Evolutionary conservation across 53 echinoderm and acorn worm genomes (phyloP), one percentile per base, ranked within the genome.

Genomic region (Actinopyga echinites): DNA sequence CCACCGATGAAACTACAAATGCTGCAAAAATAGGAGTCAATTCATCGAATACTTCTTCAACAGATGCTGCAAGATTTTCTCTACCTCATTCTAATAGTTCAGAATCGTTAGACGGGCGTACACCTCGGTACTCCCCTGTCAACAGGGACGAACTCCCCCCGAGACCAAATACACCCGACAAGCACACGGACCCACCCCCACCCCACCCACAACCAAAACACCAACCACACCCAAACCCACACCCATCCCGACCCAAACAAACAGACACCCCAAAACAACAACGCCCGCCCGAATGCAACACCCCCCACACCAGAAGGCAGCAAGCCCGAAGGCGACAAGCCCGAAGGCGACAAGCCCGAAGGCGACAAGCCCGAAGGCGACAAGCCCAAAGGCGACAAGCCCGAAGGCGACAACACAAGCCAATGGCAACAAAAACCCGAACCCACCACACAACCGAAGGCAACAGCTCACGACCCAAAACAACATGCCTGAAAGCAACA

Each of bases 161-260:
- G 30, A 88, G 84, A 49, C 95, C 95, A 19, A 85, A 87, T 38
- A 95, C 95, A 4, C 95, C 95, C 22, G 92, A 92, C n/a, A 85
- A 73, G n/a, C 85, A 89, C 25, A 57, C 65, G 17, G 89, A 61
- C 44, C 38, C 57, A 19, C 21, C 67, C 43, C 22, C 5, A 57
- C 58, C 58, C 23, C 36, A 23, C 11, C 56, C 52, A 79, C 30
- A 34, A 79, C 21, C 33, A 31, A 24, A 33, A 55, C 67, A 36
- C 30, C 83, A 57, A 28, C 60, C 38, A 30, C 36, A 58, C 34
- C 56, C 5, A 53, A 21, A 25, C 20, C n/a, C n/a, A n/a, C n/a
- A n/a, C n/a, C n/a, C n/a, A n/a, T n/a, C n/a, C n/a, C n/a, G n/a
- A n/a, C n/a, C n/a, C n/a, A n/a, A n/a, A n/a, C n/a, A n/a, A n/a